These are phyloP conservation scores for Nasua narica DNA, from an alignment of 2,797 vertebrate genomes.

Conservation along the genomic window DNA sequence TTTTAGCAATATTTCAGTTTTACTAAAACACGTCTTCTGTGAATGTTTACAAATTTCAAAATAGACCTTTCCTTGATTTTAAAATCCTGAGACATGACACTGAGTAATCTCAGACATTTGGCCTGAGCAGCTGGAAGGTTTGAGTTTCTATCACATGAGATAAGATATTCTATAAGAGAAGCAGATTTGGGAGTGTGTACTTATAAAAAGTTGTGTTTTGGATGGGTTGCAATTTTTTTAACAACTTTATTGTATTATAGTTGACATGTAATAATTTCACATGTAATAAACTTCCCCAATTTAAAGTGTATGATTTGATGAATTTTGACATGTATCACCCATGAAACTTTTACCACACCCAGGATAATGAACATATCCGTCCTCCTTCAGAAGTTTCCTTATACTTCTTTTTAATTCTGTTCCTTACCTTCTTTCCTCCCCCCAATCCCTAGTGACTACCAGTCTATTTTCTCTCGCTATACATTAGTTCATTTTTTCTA, in stretches of 20 bases:
- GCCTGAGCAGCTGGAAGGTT: background rate
- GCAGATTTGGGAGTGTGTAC: background rate
- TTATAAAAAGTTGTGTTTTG: background rate
- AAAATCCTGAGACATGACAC: background rate
- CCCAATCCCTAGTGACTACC: background rate
- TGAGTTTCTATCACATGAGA: background rate
- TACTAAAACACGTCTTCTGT: background rate
- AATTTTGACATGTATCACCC: background rate
- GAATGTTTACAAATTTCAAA: background rate
- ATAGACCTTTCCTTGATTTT: background rate
- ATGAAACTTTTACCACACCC: background rate
- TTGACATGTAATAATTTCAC: background rate
- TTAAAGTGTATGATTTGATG: background rate
- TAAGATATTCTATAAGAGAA: background rate
- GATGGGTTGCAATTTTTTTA: background rate
- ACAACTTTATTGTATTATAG: background rate
- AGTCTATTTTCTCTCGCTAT: background rate
- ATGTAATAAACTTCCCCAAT: background rate
- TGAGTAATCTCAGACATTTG: background rate
- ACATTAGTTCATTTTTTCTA: background rate
- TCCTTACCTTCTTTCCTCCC: rapidly evolving
- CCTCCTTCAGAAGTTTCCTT: background rate
- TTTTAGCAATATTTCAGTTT: background rate
- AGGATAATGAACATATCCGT: background rate
- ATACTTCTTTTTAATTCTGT: background rate